Evolutionary conservation across 1,140 invertebrate genomes (phyloP).

Genomic region (Spodoptera frugiperda): DNA sequence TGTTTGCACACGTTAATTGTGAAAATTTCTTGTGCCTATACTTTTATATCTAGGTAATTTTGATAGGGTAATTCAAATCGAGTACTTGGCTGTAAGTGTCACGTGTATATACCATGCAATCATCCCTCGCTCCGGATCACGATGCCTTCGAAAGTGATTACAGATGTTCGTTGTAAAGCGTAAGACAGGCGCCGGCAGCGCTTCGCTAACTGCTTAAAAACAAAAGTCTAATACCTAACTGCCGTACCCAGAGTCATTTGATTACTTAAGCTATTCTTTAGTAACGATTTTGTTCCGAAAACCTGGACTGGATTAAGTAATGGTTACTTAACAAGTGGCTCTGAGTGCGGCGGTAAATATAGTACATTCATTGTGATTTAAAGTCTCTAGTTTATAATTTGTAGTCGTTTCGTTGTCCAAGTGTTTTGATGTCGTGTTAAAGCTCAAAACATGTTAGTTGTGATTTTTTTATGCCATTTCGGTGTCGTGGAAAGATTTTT

Average conservation of each 20-base stretch:
- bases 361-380: conserved; percentile 20
- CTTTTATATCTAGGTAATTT: conserved; percentile 81
- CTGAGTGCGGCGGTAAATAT: no score
- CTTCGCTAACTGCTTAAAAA: conserved; percentile 16
- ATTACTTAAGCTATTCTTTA: no score
- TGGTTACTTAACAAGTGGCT: no score
- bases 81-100: conserved; percentile 60
- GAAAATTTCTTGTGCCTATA: conserved; percentile 83
- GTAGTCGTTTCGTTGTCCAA: conserved; percentile 49
- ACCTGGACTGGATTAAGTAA: no score
- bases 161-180: background rate
- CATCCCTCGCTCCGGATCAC: conserved; percentile 9
- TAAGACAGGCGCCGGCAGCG: background rate
- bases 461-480: conserved; percentile 76
- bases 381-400: conserved; percentile 31
- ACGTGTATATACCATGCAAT: conserved; percentile 51
- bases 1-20: conserved; percentile 76
- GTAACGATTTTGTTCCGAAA: no score
- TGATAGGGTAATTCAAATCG: conserved; percentile 62
- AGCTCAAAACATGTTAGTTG: conserved; percentile 74
- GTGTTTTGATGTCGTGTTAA: conserved; percentile 68
- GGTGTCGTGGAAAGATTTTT: conserved; percentile 78
- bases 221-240: no score
- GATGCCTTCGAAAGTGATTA: conserved; percentile 26
- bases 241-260: no score